A percentile compares a stretch with the other conserved stretches of the same genome.
These are phyloP conservation scores for Poicephalus gulielmi DNA, from an alignment of 2,113 vertebrate species.

Conservation along the genomic window DNA sequence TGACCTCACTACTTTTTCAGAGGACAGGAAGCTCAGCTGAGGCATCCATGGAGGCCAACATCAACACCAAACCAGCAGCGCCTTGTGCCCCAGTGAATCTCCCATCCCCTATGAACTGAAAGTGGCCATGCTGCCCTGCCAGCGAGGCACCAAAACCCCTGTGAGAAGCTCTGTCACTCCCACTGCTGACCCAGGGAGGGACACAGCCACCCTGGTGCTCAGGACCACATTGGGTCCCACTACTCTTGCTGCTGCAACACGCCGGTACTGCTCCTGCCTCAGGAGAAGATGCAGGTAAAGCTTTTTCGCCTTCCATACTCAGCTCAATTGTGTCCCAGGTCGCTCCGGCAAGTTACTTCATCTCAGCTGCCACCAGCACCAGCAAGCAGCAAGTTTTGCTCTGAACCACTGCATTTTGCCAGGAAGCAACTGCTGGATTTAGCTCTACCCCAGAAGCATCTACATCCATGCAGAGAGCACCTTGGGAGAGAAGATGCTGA, in stretches of 20 bases:
- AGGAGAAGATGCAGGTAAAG: background rate
- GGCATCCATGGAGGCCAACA: background rate
- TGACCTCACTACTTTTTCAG: slow-evolving; percentile 2
- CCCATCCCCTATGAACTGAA: background rate
- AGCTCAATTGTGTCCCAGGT: background rate
- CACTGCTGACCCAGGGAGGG: background rate
- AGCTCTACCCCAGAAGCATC: background rate
- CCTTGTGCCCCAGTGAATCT: background rate
- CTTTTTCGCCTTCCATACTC: background rate
- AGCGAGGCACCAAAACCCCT: background rate
- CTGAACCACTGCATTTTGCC: background rate
- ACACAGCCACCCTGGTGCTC: background rate
- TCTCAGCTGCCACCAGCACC: background rate
- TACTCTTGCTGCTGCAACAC: background rate
- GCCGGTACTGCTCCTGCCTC: background rate
- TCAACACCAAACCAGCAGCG: background rate
- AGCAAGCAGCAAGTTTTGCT: background rate
- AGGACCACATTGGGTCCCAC: background rate
- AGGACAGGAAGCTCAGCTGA: background rate
- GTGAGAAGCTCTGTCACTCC: background rate
- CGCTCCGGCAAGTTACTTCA: background rate
- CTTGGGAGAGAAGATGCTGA: background rate
- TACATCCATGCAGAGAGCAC: background rate
- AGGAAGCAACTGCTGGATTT: background rate
- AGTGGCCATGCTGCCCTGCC: fast-evolving